Evolutionary conservation across 2,888 invertebrate genomes (phyloP).

Genomic region (Abrostola tripartita): DNA sequence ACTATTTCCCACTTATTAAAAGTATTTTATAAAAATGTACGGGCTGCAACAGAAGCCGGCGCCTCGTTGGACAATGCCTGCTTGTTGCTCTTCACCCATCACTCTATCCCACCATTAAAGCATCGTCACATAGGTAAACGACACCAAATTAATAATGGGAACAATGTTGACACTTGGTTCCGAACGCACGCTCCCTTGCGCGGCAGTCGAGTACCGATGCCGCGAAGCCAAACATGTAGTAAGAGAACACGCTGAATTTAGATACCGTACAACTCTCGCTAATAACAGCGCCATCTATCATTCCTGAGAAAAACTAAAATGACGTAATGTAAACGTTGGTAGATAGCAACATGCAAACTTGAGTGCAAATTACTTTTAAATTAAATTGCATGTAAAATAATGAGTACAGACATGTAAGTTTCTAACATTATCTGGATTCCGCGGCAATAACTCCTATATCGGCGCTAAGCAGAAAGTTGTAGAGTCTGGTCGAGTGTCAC

Average conservation of each 20-base stretch:
- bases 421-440: constrained; percentile 34
- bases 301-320: constrained; percentile 24
- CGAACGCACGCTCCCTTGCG: constrained; percentile 51
- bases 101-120: constrained; percentile 75
- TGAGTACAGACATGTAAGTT: constrained; percentile 23
- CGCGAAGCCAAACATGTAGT: constrained; percentile 49
- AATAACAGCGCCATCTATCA: constrained; percentile 70
- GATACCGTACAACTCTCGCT: constrained; percentile 16
- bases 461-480: constrained; percentile 46
- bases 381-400: not conserved
- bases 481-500: constrained; percentile 31
- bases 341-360: no score
- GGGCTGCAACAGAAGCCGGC: constrained; percentile 84
- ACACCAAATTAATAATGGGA: constrained; percentile 72
- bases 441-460: constrained; percentile 32
- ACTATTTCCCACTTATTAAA: not conserved
- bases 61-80: constrained; percentile 78
- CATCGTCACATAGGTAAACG: constrained; percentile 65
- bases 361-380: no score
- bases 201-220: constrained; percentile 13
- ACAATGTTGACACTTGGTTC: constrained; percentile 36
- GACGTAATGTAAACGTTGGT: not conserved
- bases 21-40: constrained; percentile 62
- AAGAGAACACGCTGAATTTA: constrained; percentile 2
- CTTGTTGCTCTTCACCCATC: constrained; percentile 86